Evolutionary conservation across 2,797 vertebrate species (phyloP).

Genomic region (Myripristis jacobus): DNA sequence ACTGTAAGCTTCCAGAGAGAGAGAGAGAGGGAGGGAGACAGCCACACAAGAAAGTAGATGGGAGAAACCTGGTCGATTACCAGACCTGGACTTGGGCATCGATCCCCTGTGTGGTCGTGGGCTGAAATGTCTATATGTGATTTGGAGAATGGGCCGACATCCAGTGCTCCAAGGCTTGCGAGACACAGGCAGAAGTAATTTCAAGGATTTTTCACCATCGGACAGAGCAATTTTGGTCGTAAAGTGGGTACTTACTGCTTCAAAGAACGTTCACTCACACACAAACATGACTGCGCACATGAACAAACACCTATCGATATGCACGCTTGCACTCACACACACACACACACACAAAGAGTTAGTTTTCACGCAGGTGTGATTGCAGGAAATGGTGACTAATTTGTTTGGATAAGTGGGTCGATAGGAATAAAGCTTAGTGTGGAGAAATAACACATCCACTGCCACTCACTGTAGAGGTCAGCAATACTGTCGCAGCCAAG

Average conservation of each 20-base stretch:
- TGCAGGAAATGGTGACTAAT: slow-evolving; percentile 43
- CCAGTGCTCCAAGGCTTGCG: slow-evolving; percentile 17
- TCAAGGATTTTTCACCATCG: slow-evolving; percentile 41
- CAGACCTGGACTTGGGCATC: slow-evolving; percentile 39
- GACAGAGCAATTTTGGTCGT: slow-evolving; percentile 35
- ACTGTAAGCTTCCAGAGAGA: slow-evolving; percentile 43
- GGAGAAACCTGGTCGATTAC: slow-evolving; percentile 47
- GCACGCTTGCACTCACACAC: too few relatives aligned
- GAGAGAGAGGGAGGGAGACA: not conserved
- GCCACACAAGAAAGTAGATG: too few relatives aligned
- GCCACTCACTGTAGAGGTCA: slow-evolving; percentile 26
- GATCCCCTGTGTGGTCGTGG: slow-evolving; percentile 38
- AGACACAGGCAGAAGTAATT: slow-evolving; percentile 45
- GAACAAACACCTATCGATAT: slow-evolving; percentile 14
- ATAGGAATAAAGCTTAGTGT: slow-evolving; percentile 35
- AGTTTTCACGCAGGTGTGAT: slow-evolving; percentile 29
- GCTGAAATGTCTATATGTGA: slow-evolving; percentile 51
- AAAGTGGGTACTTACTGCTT: slow-evolving; percentile 31
- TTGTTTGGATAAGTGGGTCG: slow-evolving; percentile 23
- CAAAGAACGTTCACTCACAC: not conserved
- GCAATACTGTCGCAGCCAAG: slow-evolving; percentile 5
- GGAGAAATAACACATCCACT: slow-evolving; percentile 13
- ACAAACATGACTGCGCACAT: slow-evolving; percentile 16
- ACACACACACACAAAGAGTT: not conserved
- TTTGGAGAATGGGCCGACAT: slow-evolving; percentile 37